phyloP scores from a whole-genome alignment of 2,113 vertebrate genomes.

The Petrocephalus microphthalmus region DNA sequence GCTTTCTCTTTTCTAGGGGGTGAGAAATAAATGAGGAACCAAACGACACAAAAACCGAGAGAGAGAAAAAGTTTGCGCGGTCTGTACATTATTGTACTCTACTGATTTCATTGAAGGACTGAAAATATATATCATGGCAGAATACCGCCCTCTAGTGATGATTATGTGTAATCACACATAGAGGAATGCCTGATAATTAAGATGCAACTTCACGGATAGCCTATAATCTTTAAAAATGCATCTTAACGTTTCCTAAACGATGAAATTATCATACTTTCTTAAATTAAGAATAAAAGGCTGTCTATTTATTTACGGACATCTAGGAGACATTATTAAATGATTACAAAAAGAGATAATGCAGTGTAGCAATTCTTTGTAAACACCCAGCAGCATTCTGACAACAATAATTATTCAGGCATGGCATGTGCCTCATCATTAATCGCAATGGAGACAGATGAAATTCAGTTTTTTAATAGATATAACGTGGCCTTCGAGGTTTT shows the following conservation, averaged over 20 bases:
- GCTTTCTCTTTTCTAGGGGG: not conserved
- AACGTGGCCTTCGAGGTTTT: not conserved
- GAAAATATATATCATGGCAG: not conserved
- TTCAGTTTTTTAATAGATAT: too few species aligned
- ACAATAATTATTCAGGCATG: not conserved
- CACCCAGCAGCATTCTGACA: not conserved
- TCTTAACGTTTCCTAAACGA: not conserved
- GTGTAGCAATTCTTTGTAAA: not conserved
- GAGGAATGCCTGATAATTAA: not conserved
- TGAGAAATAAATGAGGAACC: not conserved
- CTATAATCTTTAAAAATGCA: not conserved
- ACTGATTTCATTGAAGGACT: not conserved
- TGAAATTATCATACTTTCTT: not conserved
- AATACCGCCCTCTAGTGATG: slow-evolving; percentile 9
- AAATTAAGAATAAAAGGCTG: not conserved
- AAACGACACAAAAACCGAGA: not conserved
- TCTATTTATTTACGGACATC: not conserved
- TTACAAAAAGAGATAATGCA: not conserved
- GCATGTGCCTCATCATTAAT: not conserved
- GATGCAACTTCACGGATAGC: not conserved
- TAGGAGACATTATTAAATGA: not conserved
- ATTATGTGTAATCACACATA: not conserved
- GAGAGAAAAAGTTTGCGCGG: not conserved
- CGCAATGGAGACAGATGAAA: not conserved
- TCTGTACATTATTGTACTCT: not conserved